phyloP scores from a whole-genome alignment of 2,797 vertebrate genomes.

The Anguilla anguilla region DNA sequence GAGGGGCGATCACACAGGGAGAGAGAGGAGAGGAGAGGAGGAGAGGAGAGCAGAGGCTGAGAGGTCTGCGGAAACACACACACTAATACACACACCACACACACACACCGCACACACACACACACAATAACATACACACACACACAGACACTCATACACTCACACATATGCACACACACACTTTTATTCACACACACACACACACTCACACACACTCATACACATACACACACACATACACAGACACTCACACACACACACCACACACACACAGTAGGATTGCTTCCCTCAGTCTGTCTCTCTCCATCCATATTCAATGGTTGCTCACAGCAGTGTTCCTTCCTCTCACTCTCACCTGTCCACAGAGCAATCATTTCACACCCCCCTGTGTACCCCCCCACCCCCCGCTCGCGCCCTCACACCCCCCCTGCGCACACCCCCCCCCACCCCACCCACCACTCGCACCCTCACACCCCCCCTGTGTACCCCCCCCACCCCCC shows the following conservation, averaged over 20 bases:
- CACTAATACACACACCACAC: too few species aligned
- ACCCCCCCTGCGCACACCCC: neutral
- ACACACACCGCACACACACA: neutral
- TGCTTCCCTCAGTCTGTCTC: conserved; percentile 53
- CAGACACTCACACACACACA: neutral
- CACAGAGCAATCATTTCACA: conserved; percentile 19
- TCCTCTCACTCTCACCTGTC: conserved; percentile 25
- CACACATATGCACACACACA: too few species aligned
- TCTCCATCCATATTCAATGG: conserved; percentile 67
- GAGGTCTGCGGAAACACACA: too few species aligned
- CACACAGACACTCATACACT: too few species aligned
- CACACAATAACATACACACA: too few species aligned
- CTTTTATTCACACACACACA: conserved; percentile 18
- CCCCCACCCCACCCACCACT: too few species aligned
- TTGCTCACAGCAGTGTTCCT: conserved; percentile 41
- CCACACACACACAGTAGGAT: conserved; percentile 40
- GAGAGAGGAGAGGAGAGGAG: too few species aligned
- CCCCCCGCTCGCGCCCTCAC: too few species aligned
- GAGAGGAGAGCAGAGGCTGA: too few species aligned
- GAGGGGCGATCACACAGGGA: too few species aligned
- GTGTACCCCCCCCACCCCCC: too few species aligned
- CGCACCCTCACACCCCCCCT: neutral
- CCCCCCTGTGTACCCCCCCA: neutral
- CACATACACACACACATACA: neutral
- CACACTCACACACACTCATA: neutral